Evolutionary conservation across 30 jellyfish, hydroid and myxozoan genomes (phyloP).

Genomic region (Turritopsis rubra): DNA sequence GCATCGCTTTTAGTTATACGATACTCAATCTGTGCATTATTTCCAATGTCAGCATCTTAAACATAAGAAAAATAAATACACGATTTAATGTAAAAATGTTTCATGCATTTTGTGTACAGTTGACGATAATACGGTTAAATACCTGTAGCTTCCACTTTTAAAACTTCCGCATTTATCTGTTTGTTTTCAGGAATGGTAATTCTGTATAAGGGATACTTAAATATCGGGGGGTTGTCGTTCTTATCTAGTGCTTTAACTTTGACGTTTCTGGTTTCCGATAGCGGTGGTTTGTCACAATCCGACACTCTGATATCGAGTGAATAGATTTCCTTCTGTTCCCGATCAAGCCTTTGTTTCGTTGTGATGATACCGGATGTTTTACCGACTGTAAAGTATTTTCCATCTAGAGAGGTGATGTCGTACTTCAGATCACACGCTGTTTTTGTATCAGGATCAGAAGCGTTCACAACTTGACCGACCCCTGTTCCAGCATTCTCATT

Average conservation of each 20-base stretch:
- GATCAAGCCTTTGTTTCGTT: constrained; percentile 57
- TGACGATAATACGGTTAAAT: neutral
- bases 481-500: constrained; percentile 38
- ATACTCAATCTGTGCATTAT: constrained; percentile 49
- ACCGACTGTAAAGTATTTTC: constrained; percentile 41
- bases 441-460: constrained; percentile 58
- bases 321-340: constrained; percentile 64
- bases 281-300: constrained; percentile 70
- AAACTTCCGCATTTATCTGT: constrained; percentile 25
- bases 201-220: constrained; percentile 42
- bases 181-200: constrained; percentile 48
- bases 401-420: constrained; percentile 65
- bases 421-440: constrained; percentile 34
- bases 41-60: constrained; percentile 61
- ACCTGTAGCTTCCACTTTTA: constrained; percentile 62
- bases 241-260: constrained; percentile 56
- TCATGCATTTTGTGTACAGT: neutral
- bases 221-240: constrained; percentile 81
- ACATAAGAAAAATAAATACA: neutral
- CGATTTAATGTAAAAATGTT: too few relatives aligned
- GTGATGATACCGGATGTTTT: constrained; percentile 45
- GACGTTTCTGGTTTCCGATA: constrained; percentile 36
- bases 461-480: constrained; percentile 33
- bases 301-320: constrained; percentile 54
- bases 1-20: constrained; percentile 37